These are phyloP conservation scores for Apistogramma diplotaenia DNA, from an alignment of 2,113 vertebrate genomes.

Conservation along the genomic window DNA sequence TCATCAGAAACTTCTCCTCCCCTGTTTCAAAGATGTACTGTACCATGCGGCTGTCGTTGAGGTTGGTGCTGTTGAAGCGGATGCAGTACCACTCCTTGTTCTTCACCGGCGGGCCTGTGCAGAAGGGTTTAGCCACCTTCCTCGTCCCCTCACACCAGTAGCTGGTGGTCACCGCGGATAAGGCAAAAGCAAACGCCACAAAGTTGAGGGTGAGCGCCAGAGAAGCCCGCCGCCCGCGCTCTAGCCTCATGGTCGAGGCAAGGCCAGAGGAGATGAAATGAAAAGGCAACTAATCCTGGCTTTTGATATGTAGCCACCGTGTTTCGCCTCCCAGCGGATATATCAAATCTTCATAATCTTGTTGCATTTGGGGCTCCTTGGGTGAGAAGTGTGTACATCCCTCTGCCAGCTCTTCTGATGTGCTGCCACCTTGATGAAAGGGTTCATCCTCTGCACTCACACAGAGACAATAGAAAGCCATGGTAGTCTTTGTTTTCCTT, in stretches of 20 bases:
- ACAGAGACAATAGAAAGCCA: conserved; percentile 16
- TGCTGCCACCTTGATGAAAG: conserved; percentile 3
- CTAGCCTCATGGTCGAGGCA: conserved; percentile 73
- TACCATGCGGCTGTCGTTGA: conserved; percentile 77
- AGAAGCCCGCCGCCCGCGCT: conserved; percentile 74
- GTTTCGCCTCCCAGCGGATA: conserved; percentile 59
- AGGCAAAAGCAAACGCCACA: conserved; percentile 82
- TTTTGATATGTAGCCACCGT: conserved; percentile 56
- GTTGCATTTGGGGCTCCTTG: conserved; percentile 53
- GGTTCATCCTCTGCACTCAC: background rate
- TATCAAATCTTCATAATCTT: conserved; percentile 75
- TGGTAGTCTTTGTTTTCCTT: conserved; percentile 6
- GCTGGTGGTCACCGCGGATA: conserved; percentile 85
- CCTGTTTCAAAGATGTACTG: conserved; percentile 89
- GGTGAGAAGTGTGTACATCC: conserved; percentile 26
- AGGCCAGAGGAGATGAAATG: conserved; percentile 45
- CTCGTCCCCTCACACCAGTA: conserved; percentile 89
- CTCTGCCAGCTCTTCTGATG: background rate
- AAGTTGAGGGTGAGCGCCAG: conserved; percentile 82
- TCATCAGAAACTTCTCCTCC: conserved; percentile 84
- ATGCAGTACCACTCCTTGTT: conserved; percentile 80
- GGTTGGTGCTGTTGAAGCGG: conserved; percentile 77
- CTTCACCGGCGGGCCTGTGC: conserved; percentile 68
- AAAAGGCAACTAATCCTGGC: conserved; percentile 68
- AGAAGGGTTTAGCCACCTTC: conserved; percentile 87